Conservation (phyloP, 2,797 vertebrate genomes). For the Kryptolebias ocellatus region DNA sequence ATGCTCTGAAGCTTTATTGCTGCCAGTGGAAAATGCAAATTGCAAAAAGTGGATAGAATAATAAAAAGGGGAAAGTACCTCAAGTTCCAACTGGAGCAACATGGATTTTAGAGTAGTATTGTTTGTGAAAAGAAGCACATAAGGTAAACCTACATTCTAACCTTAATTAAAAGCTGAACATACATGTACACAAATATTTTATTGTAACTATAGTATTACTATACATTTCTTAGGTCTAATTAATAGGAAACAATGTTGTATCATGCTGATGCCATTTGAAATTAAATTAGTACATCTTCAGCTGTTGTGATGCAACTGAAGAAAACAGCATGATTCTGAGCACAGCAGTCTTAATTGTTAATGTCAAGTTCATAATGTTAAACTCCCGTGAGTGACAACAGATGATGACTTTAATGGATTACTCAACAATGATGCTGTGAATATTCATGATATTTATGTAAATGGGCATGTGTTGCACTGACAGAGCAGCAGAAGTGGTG, state of each 20-base stretch:
- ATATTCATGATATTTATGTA: neutral
- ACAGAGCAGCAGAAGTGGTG: neutral
- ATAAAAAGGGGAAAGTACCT: too few relatives aligned
- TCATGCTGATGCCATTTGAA: slow-evolving; percentile 17
- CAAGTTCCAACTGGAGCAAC: neutral
- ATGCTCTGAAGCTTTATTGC: too few relatives aligned
- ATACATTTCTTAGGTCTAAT: neutral
- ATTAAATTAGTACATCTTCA: slow-evolving; percentile 31
- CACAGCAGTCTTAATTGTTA: slow-evolving; percentile 36
- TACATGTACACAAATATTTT: neutral
- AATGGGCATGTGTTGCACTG: slow-evolving; percentile 4
- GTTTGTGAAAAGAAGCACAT: neutral
- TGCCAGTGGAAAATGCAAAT: too few relatives aligned
- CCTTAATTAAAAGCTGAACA: neutral
- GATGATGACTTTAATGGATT: slow-evolving; percentile 15
- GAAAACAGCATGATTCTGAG: slow-evolving; percentile 20
- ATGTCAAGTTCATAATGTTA: slow-evolving; percentile 41
- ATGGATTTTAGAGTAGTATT: too few relatives aligned
- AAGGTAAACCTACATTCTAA: neutral
- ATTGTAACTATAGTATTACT: neutral
- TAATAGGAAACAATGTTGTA: neutral
- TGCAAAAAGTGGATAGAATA: too few relatives aligned
- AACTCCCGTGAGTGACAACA: slow-evolving; percentile 7
- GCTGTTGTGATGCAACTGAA: slow-evolving; percentile 15
- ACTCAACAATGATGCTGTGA: neutral